Percentiles rank a stretch among this genome's conserved stretches.
Evolutionary conservation across 2,113 vertebrate species (phyloP).

Genomic region (Prunella himalayana): DNA sequence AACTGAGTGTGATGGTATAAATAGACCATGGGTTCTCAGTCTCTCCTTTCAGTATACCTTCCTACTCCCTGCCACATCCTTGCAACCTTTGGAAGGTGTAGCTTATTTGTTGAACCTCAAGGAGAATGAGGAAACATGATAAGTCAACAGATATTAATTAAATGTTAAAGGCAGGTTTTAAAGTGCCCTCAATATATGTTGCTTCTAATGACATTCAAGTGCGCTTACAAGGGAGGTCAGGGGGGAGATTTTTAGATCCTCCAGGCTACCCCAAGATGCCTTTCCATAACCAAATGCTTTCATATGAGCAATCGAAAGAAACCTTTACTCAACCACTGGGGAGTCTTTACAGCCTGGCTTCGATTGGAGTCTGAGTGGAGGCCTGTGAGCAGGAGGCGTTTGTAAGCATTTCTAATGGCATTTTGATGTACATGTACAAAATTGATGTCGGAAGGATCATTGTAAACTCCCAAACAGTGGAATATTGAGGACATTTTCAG

Average conservation of each 20-base stretch:
- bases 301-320: conserved; percentile 71
- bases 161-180: conserved; percentile 38
- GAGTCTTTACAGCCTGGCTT: conserved; percentile 69
- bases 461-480: conserved; percentile 82
- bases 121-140: background rate
- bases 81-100: background rate
- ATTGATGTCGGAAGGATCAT: conserved; percentile 84
- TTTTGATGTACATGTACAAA: conserved; percentile 97
- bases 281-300: conserved; percentile 75
- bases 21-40: background rate
- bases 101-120: background rate
- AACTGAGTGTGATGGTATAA: background rate
- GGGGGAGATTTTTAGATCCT: conserved; percentile 13
- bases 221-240: background rate
- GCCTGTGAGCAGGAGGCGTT: conserved; percentile 58
- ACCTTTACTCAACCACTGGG: conserved; percentile 73
- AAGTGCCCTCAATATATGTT: conserved; percentile 11
- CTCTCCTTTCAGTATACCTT: background rate
- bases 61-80: background rate
- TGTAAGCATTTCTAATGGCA: conserved; percentile 90
- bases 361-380: conserved; percentile 55
- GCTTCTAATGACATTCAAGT: conserved; percentile 40
- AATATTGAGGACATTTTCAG: conserved; percentile 83
- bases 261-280: conserved; percentile 30
- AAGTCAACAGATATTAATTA: conserved; percentile 49